Conservation (phyloP, 2,113 vertebrate genomes). For the Actenoides hombroni region DNA sequence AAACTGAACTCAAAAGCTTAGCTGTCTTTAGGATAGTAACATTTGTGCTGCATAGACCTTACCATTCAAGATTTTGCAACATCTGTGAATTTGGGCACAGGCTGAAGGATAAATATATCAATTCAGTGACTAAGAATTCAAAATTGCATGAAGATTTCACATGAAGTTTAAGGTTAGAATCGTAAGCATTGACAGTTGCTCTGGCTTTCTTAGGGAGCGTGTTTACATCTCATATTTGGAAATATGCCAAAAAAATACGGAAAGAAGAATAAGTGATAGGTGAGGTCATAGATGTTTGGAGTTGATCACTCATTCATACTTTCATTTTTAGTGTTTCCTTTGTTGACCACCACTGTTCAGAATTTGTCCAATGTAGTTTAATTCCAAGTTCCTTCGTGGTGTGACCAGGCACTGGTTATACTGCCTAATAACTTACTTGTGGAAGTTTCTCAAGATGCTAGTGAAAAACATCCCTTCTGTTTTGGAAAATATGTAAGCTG, state of each 20-base stretch:
- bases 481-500: not conserved
- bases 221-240: not conserved
- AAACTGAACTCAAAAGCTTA: not conserved
- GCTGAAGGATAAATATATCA: not conserved
- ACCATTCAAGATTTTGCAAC: not conserved
- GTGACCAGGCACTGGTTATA: not conserved
- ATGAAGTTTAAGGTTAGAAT: not conserved
- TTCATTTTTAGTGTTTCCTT: not conserved
- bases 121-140: not conserved
- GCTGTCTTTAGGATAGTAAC: not conserved
- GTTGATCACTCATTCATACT: not conserved
- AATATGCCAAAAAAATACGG: not conserved
- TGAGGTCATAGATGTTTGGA: not conserved
- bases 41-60: not conserved
- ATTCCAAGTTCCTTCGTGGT: not conserved
- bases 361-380: not conserved
- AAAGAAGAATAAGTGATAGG: not conserved
- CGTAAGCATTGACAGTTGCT: not conserved
- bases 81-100: not conserved
- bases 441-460: not conserved
- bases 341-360: not conserved
- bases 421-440: not conserved
- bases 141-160: not conserved
- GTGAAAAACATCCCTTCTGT: not conserved
- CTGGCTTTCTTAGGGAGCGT: accelerated